Base-by-base conservation (phyloP, 2,888 invertebrate species). In the Troides aeacus region DNA sequence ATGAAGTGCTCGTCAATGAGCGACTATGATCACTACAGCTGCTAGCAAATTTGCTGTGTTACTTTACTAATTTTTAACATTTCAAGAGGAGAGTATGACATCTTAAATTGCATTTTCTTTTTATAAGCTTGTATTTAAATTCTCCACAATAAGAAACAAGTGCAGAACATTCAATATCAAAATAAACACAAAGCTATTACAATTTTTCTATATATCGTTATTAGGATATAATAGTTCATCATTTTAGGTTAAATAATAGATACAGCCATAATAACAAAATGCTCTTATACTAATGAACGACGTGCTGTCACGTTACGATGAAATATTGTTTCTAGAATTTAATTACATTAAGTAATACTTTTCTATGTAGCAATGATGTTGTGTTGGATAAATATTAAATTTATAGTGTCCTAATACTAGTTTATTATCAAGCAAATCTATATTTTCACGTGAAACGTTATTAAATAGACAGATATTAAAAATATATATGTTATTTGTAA, bases 261-360 rank as follows among this genome's bases (percentile, higher is more conserved):
- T 53, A 53, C n/a, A n/a, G n/a, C 0, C 8, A 53, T 53, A 53
- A 53, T 53, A n/a, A 53, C n/a, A 53, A 53, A 53, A 53, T 53
- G 53, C 53, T 53, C 8, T 53, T 53, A 53, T 53, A 53, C n/a
- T n/a, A 53, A 53, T n/a, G 53, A 53, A 53, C 53, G 6, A n/a
- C n/a, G 7, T n/a, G n/a, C 18, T 53, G 53, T n/a, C 53, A 53
- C 7, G 15, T 53, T 53, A 0, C n/a, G 53, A 53, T 53, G 6
- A 53, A 53, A 53, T 53, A 53, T 53, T 53, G 53, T 53, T 53
- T n/a, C 53, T n/a, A 53, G 53, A 53, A 53, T 53, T 53, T n/a
- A 53, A 53, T n/a, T 53, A 53, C 53, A n/a, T 53, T 53, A 53
- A 53, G 53, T 53, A 53, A 53, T 30, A n/a, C n/a, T 18, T 53